Evolutionary conservation across 2,797 vertebrate species (phyloP).

Genomic region (Argyrosomus regius): DNA sequence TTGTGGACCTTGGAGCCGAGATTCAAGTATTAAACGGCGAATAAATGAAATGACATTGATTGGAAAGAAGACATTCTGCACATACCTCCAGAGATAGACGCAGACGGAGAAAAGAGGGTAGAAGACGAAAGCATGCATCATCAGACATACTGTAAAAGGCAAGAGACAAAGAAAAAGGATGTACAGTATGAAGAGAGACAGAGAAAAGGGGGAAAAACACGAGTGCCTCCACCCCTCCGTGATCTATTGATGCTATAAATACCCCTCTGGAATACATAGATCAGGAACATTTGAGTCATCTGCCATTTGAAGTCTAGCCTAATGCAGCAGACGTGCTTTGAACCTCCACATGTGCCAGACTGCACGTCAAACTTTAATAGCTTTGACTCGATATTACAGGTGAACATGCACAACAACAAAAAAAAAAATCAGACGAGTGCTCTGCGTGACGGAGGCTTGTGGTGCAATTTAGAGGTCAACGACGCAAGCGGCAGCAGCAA

Average conservation of each 20-base stretch:
- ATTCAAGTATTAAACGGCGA: background rate
- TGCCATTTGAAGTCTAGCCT: conserved; percentile 47
- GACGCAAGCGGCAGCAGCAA: conserved; percentile 5
- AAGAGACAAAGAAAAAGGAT: background rate
- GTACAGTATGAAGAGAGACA: conserved; percentile 23
- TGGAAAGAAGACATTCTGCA: too few species aligned
- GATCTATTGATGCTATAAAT: conserved; percentile 63
- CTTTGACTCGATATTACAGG: conserved; percentile 7
- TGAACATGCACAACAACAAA: background rate
- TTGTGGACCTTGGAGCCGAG: background rate
- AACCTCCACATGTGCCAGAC: conserved; percentile 27
- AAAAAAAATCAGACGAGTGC: background rate
- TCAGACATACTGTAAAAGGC: background rate
- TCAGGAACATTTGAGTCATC: conserved; percentile 68
- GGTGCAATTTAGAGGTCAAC: conserved; percentile 21
- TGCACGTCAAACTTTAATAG: conserved; percentile 32
- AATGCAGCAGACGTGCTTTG: conserved; percentile 43
- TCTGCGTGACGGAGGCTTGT: background rate
- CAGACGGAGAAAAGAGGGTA: background rate
- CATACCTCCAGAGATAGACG: background rate
- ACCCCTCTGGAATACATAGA: conserved; percentile 42
- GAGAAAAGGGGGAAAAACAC: background rate
- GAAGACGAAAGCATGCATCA: background rate
- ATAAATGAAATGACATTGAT: background rate
- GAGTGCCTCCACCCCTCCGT: background rate